Conservation (phyloP, 2,113 vertebrate genomes). For the Anarhynchus alexandrinus region DNA sequence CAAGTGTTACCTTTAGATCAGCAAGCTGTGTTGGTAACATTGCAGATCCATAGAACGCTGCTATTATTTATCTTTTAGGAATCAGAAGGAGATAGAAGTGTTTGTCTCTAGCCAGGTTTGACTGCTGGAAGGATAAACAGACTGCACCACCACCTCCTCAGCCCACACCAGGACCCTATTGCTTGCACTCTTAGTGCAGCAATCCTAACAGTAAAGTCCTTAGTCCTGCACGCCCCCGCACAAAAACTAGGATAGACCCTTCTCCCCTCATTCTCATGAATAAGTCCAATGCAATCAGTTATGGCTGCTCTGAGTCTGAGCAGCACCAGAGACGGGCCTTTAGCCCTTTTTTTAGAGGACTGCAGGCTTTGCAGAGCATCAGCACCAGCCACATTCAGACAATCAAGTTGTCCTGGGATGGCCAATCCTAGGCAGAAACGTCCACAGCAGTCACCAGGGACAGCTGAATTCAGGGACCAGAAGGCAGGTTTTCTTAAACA, state of each 20-base stretch:
- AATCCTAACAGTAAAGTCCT: neutral
- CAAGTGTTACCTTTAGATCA: neutral
- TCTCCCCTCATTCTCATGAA: neutral
- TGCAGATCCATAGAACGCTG: neutral
- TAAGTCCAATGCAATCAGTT: neutral
- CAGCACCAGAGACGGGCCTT: neutral
- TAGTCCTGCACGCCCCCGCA: neutral
- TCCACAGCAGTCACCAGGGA: neutral
- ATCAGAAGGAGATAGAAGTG: neutral
- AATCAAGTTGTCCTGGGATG: neutral
- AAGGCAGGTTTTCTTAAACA: conserved; percentile 26
- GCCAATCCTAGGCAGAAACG: neutral
- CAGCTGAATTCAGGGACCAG: conserved; percentile 11
- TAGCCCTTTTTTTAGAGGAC: neutral
- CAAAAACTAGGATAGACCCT: neutral
- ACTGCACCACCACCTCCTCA: neutral
- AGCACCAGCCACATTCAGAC: neutral
- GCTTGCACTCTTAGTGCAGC: neutral
- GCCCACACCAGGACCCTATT: neutral
- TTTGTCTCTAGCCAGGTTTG: neutral
- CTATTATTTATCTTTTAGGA: neutral
- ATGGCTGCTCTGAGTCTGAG: neutral
- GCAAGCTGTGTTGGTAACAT: neutral
- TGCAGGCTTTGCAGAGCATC: neutral
- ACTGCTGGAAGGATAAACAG: neutral